Conservation (phyloP, 2,888 invertebrate species). For the Glyphotaelius pellucidus region DNA sequence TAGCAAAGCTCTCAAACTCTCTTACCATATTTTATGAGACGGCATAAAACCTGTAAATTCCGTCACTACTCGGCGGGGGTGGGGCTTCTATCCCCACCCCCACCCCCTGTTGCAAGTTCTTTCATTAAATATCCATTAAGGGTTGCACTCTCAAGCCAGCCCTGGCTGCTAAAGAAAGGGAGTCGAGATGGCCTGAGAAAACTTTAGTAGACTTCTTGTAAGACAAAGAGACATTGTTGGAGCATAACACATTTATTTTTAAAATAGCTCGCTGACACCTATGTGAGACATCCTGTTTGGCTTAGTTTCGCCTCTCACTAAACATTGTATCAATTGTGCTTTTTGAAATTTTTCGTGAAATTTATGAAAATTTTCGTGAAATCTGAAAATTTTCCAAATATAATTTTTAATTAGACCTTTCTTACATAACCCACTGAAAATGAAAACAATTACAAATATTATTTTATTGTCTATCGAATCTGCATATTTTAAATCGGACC, state of each 20-base stretch:
- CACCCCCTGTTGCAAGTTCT: constrained; percentile 13
- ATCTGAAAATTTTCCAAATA: background rate
- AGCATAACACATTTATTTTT: background rate
- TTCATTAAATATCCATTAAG: constrained; percentile 63
- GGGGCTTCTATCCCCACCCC: background rate
- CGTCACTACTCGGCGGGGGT: background rate
- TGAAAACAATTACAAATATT: background rate
- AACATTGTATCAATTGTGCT: background rate
- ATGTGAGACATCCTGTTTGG: background rate
- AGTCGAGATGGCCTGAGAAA: constrained; percentile 17
- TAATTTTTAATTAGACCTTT: background rate
- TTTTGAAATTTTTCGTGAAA: too few species aligned
- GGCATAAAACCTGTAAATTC: constrained; percentile 14
- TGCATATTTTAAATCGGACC: background rate
- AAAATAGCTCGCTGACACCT: background rate
- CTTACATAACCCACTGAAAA: background rate
- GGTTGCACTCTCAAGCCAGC: constrained; percentile 29
- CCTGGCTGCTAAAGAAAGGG: constrained; percentile 2
- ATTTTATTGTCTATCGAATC: background rate
- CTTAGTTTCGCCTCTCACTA: background rate
- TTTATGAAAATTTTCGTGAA: too few species aligned
- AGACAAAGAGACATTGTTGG: constrained; percentile 13
- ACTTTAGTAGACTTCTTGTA: background rate
- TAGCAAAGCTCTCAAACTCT: background rate
- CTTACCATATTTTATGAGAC: constrained; percentile 3